Conservation (phyloP, 1,140 invertebrate genomes). For the Cherax quadricarinatus region DNA sequence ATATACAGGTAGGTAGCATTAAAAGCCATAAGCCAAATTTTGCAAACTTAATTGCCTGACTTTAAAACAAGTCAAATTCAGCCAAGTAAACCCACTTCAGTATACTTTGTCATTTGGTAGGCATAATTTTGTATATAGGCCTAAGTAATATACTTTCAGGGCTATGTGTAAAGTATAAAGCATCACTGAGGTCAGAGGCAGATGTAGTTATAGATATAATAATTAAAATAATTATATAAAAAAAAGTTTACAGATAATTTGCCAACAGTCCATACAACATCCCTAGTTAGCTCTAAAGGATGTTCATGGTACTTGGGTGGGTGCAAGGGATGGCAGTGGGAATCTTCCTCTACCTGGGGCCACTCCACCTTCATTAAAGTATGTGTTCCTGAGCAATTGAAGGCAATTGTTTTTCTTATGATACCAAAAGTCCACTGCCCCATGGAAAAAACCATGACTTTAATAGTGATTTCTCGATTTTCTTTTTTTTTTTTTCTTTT, state of each 20-base stretch:
- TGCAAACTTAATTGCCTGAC: conserved; percentile 52
- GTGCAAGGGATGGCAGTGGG: conserved; percentile 26
- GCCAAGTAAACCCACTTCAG: conserved; percentile 38
- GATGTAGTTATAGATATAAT: conserved; percentile 31
- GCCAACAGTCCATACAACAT: conserved; percentile 3
- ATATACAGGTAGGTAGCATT: conserved; percentile 37
- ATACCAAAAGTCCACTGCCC: not conserved
- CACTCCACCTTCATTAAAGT: conserved; percentile 15
- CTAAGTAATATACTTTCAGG: conserved; percentile 27
- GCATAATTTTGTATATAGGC: conserved; percentile 1
- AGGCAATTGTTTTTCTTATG: conserved; percentile 3
- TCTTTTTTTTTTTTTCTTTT: not conserved
- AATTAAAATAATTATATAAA: too few relatives aligned
- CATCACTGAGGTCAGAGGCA: conserved; percentile 63
- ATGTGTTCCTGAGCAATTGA: conserved; percentile 52
- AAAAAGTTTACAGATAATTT: conserved; percentile 1
- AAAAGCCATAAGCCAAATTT: conserved; percentile 48
- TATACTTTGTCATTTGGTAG: conserved; percentile 52
- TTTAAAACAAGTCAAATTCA: conserved; percentile 67
- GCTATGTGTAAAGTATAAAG: conserved; percentile 53
- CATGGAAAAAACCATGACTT: not conserved
- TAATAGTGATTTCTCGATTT: not conserved
- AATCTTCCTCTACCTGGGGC: conserved; percentile 12
- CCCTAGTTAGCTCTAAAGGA: not conserved
- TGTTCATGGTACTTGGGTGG: not conserved